A percentile compares a stretch with the other conserved stretches of the same genome.
Conservation (phyloP, 1,140 invertebrate species). For the Carcinoscorpius rotundicauda region DNA sequence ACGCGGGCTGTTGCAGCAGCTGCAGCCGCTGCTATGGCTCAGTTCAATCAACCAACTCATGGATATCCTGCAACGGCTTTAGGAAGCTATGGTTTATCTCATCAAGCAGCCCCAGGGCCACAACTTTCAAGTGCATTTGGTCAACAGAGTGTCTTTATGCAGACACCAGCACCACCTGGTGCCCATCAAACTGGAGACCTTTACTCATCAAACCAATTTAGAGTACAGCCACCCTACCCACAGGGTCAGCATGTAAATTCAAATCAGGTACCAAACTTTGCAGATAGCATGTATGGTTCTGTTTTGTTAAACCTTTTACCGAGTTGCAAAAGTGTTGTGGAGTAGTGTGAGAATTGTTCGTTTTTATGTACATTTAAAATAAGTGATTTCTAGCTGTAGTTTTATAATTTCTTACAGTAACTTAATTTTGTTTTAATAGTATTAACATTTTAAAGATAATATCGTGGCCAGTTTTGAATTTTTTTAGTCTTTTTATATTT, state of each 20-base stretch:
- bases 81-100: conserved; percentile 38
- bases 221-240: conserved; percentile 50
- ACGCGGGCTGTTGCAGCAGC: conserved; percentile 30
- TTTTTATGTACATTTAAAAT: too few relatives aligned
- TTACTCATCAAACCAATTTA: conserved; percentile 61
- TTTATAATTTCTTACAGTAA: too few relatives aligned
- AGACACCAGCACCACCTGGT: conserved; percentile 42
- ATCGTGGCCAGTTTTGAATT: too few relatives aligned
- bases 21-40: conserved; percentile 32
- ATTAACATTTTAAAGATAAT: too few relatives aligned
- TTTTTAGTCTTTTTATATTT: too few relatives aligned
- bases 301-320: too few relatives aligned
- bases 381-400: too few relatives aligned
- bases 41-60: conserved; percentile 43
- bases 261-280: conserved; percentile 27
- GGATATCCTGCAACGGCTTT: conserved; percentile 35
- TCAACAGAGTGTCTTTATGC: conserved; percentile 52
- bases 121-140: conserved; percentile 42
- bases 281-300: too few relatives aligned
- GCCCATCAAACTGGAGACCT: conserved; percentile 52
- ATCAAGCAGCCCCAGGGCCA: conserved; percentile 21
- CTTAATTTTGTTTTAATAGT: too few relatives aligned
- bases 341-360: too few relatives aligned
- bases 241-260: conserved; percentile 58
- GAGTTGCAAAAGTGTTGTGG: too few relatives aligned